Evolutionary conservation across 2,113 vertebrate genomes (phyloP).

Genomic region (Leptosomus discolor): DNA sequence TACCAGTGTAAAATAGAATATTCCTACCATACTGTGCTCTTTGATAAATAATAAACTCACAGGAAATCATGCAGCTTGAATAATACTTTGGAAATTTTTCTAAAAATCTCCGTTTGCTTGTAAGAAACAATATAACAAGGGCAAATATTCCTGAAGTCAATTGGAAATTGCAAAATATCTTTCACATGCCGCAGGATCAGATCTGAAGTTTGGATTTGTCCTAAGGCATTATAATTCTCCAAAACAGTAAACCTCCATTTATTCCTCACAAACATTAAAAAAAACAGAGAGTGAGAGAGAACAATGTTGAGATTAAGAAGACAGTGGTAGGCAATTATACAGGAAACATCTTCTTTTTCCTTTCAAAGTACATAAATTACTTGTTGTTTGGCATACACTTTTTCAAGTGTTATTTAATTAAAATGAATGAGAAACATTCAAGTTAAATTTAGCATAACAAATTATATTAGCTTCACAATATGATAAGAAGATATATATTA

Average conservation of each 20-base stretch:
- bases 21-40: neutral
- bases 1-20: neutral
- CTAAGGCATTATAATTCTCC: neutral
- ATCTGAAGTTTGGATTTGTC: neutral
- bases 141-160: neutral
- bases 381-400: neutral
- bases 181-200: neutral
- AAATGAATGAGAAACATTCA: constrained; percentile 51
- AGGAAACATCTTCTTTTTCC: neutral
- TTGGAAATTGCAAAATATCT: neutral
- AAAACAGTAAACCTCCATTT: neutral
- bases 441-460: constrained; percentile 58
- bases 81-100: neutral
- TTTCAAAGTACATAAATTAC: constrained; percentile 5
- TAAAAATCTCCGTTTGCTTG: neutral
- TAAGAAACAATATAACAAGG: neutral
- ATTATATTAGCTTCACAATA: constrained; percentile 15
- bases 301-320: neutral
- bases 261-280: neutral
- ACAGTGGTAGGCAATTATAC: neutral
- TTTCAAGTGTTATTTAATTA: constrained; percentile 49
- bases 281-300: rapidly evolving
- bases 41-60: neutral
- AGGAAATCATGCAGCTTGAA: neutral
- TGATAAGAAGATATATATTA: neutral